Evolutionary conservation across 2,888 invertebrate genomes (phyloP).

Genomic region (Ganaspis brasiliensis): DNA sequence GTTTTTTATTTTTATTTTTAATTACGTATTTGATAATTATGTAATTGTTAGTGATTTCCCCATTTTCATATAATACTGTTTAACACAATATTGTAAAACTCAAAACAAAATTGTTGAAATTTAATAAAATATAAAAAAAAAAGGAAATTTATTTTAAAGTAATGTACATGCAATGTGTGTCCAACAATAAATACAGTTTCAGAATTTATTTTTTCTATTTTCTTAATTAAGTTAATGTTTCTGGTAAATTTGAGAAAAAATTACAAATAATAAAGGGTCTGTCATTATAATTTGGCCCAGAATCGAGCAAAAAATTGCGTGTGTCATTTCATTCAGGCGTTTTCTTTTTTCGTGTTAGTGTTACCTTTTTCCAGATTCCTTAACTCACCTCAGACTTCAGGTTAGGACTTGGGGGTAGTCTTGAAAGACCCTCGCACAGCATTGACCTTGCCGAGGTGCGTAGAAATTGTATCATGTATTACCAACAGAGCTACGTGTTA

Average conservation of each 20-base stretch:
- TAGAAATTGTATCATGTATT: conserved; percentile 81
- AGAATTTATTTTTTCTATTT: too few species aligned
- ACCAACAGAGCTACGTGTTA: conserved; percentile 81
- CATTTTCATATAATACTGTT: not conserved
- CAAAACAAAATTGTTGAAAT: too few species aligned
- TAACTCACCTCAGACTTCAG: conserved; percentile 80
- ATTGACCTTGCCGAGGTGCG: conserved; percentile 81
- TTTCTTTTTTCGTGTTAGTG: conserved; percentile 70
- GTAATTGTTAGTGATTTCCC: conserved; percentile 8
- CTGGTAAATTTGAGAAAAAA: not conserved
- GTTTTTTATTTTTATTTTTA: conserved; percentile 15
- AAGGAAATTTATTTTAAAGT: too few species aligned
- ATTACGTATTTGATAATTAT: not conserved
- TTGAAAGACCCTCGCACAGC: conserved; percentile 81
- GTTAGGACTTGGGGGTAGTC: conserved; percentile 80
- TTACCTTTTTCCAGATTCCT: conserved; percentile 79
- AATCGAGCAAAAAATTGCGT: conserved; percentile 22
- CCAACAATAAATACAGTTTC: too few species aligned
- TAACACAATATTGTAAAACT: not conserved
- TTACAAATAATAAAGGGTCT: conserved; percentile 27
- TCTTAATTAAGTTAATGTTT: too few species aligned
- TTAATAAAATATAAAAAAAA: too few species aligned
- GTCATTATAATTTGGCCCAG: conserved; percentile 23
- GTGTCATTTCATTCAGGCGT: conserved; percentile 49
- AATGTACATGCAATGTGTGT: too few species aligned